Evolutionary conservation across 2,113 vertebrate species (phyloP).

Genomic region (Dunckerocampus dactyliophorus): DNA sequence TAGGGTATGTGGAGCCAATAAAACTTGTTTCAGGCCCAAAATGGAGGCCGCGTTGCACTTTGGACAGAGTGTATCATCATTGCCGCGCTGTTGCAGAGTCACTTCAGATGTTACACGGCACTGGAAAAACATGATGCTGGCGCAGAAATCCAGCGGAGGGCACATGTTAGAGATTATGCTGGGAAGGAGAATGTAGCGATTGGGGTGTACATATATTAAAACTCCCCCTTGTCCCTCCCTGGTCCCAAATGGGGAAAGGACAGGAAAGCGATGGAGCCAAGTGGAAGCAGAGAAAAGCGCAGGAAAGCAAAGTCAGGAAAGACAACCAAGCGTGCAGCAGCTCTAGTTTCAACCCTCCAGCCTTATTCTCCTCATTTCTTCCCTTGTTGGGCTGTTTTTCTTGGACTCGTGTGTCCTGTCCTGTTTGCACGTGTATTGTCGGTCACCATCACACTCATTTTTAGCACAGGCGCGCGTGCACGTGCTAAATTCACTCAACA

Average conservation of each 20-base stretch:
- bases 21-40: too few species aligned
- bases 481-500: background rate
- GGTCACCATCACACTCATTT: background rate
- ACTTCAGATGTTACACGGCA: too few species aligned
- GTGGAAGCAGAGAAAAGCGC: conserved; percentile 55
- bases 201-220: conserved; percentile 51
- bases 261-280: conserved; percentile 79
- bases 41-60: too few species aligned
- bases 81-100: too few species aligned
- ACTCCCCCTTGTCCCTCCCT: conserved; percentile 42
- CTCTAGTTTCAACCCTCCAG: conserved; percentile 63
- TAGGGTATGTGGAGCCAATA: too few species aligned
- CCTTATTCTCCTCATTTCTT: conserved; percentile 29
- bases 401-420: conserved; percentile 38
- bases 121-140: too few species aligned
- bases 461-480: too few species aligned
- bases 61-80: too few species aligned
- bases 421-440: conserved; percentile 26
- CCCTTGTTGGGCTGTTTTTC: conserved; percentile 39
- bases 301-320: conserved; percentile 64
- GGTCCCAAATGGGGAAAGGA: conserved; percentile 74
- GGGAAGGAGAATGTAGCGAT: conserved; percentile 51
- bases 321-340: conserved; percentile 59
- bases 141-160: conserved; percentile 30
- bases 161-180: conserved; percentile 70